These are phyloP conservation scores for Rhynchotus rufescens DNA, from an alignment of 2,797 vertebrate genomes.

Conservation along the genomic window DNA sequence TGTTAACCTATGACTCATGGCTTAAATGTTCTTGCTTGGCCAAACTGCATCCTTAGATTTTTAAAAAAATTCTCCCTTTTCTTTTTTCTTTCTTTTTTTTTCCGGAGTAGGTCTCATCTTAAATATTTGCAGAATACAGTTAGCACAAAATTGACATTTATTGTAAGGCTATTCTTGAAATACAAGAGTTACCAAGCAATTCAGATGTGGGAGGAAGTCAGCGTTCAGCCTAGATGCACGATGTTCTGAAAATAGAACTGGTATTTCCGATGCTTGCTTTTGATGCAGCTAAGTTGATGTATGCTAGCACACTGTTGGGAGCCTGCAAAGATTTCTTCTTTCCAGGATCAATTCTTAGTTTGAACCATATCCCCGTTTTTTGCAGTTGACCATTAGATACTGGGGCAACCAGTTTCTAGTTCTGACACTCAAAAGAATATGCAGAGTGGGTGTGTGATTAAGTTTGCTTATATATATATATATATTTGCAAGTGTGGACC, in stretches of 20 bases:
- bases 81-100: neutral
- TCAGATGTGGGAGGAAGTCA: constrained; percentile 59
- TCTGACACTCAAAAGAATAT: neutral
- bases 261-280: constrained; percentile 65
- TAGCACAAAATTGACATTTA: constrained; percentile 57
- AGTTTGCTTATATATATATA: neutral
- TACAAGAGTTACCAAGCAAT: constrained; percentile 60
- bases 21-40: neutral
- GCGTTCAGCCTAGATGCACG: constrained; percentile 58
- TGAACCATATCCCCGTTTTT: neutral
- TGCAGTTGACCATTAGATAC: neutral
- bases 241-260: constrained; percentile 70
- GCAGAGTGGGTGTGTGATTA: neutral
- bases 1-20: neutral
- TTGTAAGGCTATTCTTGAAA: constrained; percentile 51
- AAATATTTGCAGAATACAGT: constrained; percentile 43
- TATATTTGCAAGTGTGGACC: neutral
- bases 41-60: neutral
- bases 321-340: constrained; percentile 23
- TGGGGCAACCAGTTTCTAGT: neutral
- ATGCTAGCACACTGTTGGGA: constrained; percentile 23
- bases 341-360: neutral
- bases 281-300: constrained; percentile 59
- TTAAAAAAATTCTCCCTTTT: neutral
- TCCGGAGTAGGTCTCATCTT: neutral